Conservation (phyloP, 2,888 invertebrate genomes). For the Machimus atricapillus region DNA sequence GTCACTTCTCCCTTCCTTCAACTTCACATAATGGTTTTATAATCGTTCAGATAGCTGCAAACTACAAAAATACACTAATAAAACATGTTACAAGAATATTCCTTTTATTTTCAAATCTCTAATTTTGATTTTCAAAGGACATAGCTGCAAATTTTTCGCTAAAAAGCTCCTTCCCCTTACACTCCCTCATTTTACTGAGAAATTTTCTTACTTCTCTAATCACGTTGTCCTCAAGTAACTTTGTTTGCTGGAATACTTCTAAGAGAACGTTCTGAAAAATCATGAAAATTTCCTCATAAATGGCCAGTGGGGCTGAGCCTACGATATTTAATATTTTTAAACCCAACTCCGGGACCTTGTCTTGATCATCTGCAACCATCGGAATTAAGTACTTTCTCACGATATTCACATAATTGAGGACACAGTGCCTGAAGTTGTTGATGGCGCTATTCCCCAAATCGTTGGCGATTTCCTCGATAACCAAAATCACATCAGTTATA, state of each 20-base stretch:
- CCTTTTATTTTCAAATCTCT: neutral
- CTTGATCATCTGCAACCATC: constrained; percentile 49
- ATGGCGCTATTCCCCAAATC: constrained; percentile 52
- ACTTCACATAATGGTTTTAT: too few species aligned
- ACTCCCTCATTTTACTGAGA: constrained; percentile 51
- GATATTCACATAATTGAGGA: constrained; percentile 54
- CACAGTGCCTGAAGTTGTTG: constrained; percentile 53
- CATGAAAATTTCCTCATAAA: constrained; percentile 54
- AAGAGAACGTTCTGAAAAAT: constrained; percentile 52
- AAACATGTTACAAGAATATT: neutral
- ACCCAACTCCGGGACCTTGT: constrained; percentile 51
- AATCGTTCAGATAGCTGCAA: too few species aligned
- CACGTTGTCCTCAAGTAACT: constrained; percentile 48
- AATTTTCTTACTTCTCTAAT: constrained; percentile 49
- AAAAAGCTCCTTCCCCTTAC: constrained; percentile 53
- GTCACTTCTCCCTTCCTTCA: too few species aligned
- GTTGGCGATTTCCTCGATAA: constrained; percentile 52
- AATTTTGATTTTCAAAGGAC: constrained; percentile 8
- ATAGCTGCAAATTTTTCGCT: constrained; percentile 51
- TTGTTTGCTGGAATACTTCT: constrained; percentile 50
- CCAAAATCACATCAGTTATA: constrained; percentile 53
- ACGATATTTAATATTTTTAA: constrained; percentile 53
- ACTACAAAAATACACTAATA: neutral
- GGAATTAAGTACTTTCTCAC: constrained; percentile 52
- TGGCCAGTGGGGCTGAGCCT: constrained; percentile 50